Percentiles rank a stretch among this genome's conserved stretches.
phyloP scores from a whole-genome alignment of 2,797 vertebrate genomes.

The Pelobates cultripes region DNA sequence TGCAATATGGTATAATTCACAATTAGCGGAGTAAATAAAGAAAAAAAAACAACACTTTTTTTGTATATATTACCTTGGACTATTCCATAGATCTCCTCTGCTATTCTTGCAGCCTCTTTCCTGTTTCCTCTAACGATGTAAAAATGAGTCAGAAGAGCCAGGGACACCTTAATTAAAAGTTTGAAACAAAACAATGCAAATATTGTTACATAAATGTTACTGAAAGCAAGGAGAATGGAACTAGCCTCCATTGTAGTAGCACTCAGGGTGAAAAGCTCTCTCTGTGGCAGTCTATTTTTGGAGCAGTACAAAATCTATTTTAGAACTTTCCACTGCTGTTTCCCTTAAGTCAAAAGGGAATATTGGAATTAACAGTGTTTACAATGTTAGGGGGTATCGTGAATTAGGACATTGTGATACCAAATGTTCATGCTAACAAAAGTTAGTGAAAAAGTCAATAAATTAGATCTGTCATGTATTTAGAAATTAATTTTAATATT shows the following conservation, averaged over 20 bases:
- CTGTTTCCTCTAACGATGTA: slow-evolving; percentile 80
- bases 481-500: no score
- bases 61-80: slow-evolving; percentile 71
- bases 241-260: slow-evolving; percentile 73
- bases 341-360: slow-evolving; percentile 66
- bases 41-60: no score
- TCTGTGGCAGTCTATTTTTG: slow-evolving; percentile 65
- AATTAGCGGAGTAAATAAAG: no score
- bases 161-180: slow-evolving; percentile 74
- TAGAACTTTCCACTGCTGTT: slow-evolving; percentile 69
- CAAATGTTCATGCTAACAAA: no score
- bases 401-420: not conserved
- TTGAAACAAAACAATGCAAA: slow-evolving; percentile 76
- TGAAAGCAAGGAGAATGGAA: slow-evolving; percentile 71
- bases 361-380: not conserved
- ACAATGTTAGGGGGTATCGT: not conserved
- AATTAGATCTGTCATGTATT: no score
- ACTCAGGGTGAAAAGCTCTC: slow-evolving; percentile 64
- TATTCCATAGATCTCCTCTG: slow-evolving; percentile 80
- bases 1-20: no score
- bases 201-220: slow-evolving; percentile 76
- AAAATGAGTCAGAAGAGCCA: slow-evolving; percentile 76
- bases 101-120: slow-evolving; percentile 80
- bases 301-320: slow-evolving; percentile 77
- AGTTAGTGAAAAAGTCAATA: no score